Evolutionary conservation across 2,797 vertebrate genomes (phyloP), one percentile per base, ranked within the genome.

Genomic region (Ceyx erithaca): DNA sequence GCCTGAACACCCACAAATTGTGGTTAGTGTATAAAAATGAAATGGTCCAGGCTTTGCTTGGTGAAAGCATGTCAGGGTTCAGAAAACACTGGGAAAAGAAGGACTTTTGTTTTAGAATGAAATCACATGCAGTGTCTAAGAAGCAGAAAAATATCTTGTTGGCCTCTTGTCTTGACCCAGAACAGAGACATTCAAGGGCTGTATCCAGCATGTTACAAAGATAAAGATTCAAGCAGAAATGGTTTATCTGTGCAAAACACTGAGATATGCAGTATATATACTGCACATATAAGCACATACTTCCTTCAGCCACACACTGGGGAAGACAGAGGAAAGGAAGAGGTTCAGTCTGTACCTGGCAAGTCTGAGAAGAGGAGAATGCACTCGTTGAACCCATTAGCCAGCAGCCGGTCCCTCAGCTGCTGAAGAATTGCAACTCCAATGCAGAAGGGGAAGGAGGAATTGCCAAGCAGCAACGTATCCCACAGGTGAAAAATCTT

Each of bases 401-500:
- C 98, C 97, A 99, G 94, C 89, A 99, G 98, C 28, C 99, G 98
- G 93, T 99, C 99, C 48, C 99, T 98, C 46, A 99, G 98, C 87
- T 99, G 99, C 87, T 99, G 99, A 85, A 99, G 96, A 94, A 99
- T 99, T 87, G 99, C 99, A 80, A 99, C 99, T n/a, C 99, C 99
- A 57, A 99, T 99, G 79, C 99, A 99, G 96, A 99, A 99, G 0
- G 99, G 99, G 89, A 99, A 99, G 14, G 99, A 99, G 40, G 99
- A 99, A 97, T 99, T 99, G 21, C 99, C 99, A 95, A 99, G 98
- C 15, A 99, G 97, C 62, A 99, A 97, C 0, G 99, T 99, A 97
- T 99, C 99, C 99, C 99, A 99, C 93, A 99, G 96, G 97, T 99
- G 99, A 95, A 99, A 99, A 96, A 99, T 99, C 98, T 99, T 99